Conservation (phyloP, 2,888 invertebrate genomes). For the Temnothorax ravouxi region DNA sequence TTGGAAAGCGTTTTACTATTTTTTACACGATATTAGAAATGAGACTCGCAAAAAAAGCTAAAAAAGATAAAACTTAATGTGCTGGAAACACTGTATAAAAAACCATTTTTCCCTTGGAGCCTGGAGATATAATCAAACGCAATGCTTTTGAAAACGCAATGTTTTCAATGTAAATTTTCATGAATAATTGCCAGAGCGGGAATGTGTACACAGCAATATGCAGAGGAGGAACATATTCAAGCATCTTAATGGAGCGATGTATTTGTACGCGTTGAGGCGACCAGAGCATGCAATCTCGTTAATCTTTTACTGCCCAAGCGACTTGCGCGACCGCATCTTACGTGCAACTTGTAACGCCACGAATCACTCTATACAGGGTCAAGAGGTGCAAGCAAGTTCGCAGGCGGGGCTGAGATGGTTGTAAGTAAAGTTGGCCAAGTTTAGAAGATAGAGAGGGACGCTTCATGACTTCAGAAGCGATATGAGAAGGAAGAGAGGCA, state of each 20-base stretch:
- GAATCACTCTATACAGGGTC: conserved; percentile 50
- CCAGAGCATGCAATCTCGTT: conserved; percentile 35
- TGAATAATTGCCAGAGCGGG: neutral
- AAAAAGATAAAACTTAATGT: neutral
- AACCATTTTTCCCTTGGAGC: neutral
- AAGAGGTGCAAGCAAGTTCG: conserved; percentile 28
- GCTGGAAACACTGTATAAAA: neutral
- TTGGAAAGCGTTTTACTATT: neutral
- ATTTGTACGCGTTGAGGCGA: conserved; percentile 34
- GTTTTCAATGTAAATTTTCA: neutral
- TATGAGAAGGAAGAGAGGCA: conserved; percentile 21
- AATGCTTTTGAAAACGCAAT: neutral
- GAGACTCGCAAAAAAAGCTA: neutral
- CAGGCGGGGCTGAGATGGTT: conserved; percentile 12
- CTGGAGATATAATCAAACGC: neutral
- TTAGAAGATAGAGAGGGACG: conserved; percentile 60
- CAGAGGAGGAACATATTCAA: neutral
- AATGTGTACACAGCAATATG: neutral
- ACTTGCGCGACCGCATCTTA: conserved; percentile 50
- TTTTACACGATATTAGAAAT: neutral
- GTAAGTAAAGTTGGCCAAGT: conserved; percentile 71
- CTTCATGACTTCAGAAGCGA: conserved; percentile 48
- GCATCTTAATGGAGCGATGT: conserved; percentile 9
- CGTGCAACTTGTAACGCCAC: conserved; percentile 32
- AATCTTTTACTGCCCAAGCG: conserved; percentile 46